Base-by-base conservation (phyloP, 2,888 invertebrate species). In the Parnassius orleans region DNA sequence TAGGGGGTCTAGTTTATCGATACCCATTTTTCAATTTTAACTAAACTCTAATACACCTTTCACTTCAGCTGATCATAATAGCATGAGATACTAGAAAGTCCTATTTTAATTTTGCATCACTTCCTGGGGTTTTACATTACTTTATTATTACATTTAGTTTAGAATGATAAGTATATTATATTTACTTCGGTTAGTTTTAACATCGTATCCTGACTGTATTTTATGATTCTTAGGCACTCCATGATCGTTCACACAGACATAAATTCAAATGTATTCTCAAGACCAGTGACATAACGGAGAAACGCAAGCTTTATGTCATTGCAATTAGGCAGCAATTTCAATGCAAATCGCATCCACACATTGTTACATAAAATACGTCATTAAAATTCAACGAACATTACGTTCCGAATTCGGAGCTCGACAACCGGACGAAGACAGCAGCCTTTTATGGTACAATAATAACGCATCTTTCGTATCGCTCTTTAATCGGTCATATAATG, bases 391-490 rank as follows among this genome's bases (percentile, higher is more conserved):
- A 69, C 69, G 73, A 73, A 70, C 72, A 63, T 69, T 33, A 65
- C 68, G 72, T 65, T 70, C 80, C 84, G 74, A 79, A 81, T 80
- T 82, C 75, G 80, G 81, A 65, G 63, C 65, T 67, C 64, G 67
- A 72, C 70, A 70, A 69, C 69, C 64, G 65, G 65, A 58, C 55
- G 52, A 12, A 53, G 41, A 12, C 9, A 14, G 43, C 43, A 12
- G 51, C 33, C 56, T 47, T 41, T 41, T 11, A 41, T 10, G 56
- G 47, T 46, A 46, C 55, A 46, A 46, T 15, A 43, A 43, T 53
- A 53, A 15, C 43, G 15, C 10, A n/a, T 42, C 41, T n/a, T 42
- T 42, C 53, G 12, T 15, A 47, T 51, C 19, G 53, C 33, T 60
- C 47, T 47, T 42, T 48, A 43, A 50, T 55, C 54, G 33, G 33